Base-by-base conservation (phyloP, 1,140 invertebrate species). In the Grapholita molesta region DNA sequence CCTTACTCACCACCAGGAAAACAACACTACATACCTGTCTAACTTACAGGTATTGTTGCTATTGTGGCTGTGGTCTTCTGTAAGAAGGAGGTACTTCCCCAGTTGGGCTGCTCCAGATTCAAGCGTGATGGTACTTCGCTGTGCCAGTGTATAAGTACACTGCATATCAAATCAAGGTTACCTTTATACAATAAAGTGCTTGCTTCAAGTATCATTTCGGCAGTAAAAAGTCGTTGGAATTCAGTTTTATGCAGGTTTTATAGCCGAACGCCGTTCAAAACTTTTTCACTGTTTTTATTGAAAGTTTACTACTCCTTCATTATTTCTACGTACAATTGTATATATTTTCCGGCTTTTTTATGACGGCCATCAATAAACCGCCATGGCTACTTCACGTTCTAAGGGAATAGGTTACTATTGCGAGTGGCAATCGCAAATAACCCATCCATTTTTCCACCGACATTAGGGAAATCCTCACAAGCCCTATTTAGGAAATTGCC, bases 401-500 rank as follows among this genome's bases (percentile, higher is more conserved):
- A 23, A 28, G 53, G 53, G 53, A 57, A 57, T 57, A 57, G 53
- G 67, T 69, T 70, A 73, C 64, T 69, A 66, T 72, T 66, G 73
- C 65, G 73, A 72, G 72, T 68, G 71, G 73, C 83, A 85, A 85
- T 83, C 53, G 53, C 53, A 57, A 57, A 57, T 57, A 57, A 28
- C 53, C 53, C 53, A 57, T 57, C 76, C 80, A 86, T 83, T 88
- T 79, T 85, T 83, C 79, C 76, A 75, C 77, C 75, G 74, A 83
- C 82, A 82, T 86, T 86, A 82, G 79, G 80, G 73, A 85, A 82
- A 84, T 85, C 83, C 80, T 84, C 81, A 68, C 74, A 82, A 82
- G 75, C 75, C 80, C 78, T 85, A 82, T 86, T 86, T 84, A 82
- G 84, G 74, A 88, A 84, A 88, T 88, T 86, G 80, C 80, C 76